Evolutionary conservation across 1,140 invertebrate species (phyloP).

Genomic region (Drosophila dunni): DNA sequence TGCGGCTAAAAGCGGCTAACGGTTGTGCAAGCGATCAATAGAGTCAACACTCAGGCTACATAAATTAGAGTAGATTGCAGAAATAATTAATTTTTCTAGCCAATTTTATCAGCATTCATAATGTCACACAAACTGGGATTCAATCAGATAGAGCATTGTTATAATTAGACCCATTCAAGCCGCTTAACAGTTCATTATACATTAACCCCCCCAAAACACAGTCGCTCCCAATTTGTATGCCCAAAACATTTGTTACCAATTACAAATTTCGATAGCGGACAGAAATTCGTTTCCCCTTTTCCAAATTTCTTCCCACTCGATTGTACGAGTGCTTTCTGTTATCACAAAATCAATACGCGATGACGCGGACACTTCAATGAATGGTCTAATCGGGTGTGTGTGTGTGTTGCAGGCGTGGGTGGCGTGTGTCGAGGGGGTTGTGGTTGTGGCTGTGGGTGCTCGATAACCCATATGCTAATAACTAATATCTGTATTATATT

Average conservation of each 20-base stretch:
- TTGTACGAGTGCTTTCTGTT: conserved; percentile 49
- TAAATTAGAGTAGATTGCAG: too few relatives aligned
- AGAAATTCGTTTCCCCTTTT: conserved; percentile 12
- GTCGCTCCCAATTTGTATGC: conserved; percentile 30
- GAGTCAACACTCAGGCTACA: too few relatives aligned
- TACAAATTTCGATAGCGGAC: conserved; percentile 52
- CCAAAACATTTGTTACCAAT: conserved; percentile 73
- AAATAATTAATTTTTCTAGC: neutral
- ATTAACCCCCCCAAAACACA: conserved; percentile 2
- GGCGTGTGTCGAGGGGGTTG: too few relatives aligned
- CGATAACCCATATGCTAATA: conserved; percentile 80
- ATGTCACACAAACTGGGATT: conserved; percentile 3
- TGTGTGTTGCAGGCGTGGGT: neutral
- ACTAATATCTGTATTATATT: conserved; percentile 80
- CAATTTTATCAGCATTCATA: neutral
- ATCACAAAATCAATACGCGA: conserved; percentile 78
- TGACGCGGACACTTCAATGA: conserved; percentile 66
- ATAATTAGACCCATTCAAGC: conserved; percentile 10
- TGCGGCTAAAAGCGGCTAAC: neutral
- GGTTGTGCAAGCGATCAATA: neutral
- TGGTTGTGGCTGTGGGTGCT: conserved; percentile 1
- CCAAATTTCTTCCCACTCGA: neutral
- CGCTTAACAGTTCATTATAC: conserved; percentile 15
- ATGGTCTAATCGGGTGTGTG: neutral
- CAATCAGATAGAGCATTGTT: neutral